phyloP scores from a whole-genome alignment of 1,140 invertebrate species.

The Meteorus sp. region DNA sequence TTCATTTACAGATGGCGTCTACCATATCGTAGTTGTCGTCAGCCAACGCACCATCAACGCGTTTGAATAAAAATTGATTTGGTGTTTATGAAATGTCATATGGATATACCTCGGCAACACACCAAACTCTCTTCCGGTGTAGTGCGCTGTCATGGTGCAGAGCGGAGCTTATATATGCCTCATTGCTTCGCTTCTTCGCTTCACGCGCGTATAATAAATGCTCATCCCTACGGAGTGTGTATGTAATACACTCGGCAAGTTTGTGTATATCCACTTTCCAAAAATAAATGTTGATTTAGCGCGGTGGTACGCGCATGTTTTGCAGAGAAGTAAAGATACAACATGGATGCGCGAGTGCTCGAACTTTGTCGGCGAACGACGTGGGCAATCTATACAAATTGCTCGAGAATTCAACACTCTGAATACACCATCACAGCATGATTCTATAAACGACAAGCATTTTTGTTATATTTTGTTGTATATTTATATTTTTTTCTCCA shows the following conservation, averaged over 20 bases:
- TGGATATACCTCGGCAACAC: conserved; percentile 46
- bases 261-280: conserved; percentile 7
- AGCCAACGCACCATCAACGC: not conserved
- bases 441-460: too few species aligned
- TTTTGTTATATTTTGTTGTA: not conserved
- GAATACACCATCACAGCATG: not conserved
- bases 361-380: conserved; percentile 12
- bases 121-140: conserved; percentile 19
- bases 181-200: not conserved
- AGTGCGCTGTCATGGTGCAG: not conserved
- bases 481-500: not conserved
- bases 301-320: not conserved
- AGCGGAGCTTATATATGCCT: too few species aligned
- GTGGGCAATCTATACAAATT: conserved; percentile 12
- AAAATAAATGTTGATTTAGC: conserved; percentile 13
- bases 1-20: conserved; percentile 17
- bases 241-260: too few species aligned
- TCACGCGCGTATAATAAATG: not conserved
- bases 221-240: too few species aligned
- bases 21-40: conserved; percentile 1
- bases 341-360: too few species aligned
- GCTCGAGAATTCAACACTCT: not conserved
- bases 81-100: conserved; percentile 52
- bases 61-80: conserved; percentile 48
- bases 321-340: too few species aligned